Base-by-base conservation (phyloP, 37 sponge, comb jelly and placozoan genomes). In the Axinella damicornis region DNA sequence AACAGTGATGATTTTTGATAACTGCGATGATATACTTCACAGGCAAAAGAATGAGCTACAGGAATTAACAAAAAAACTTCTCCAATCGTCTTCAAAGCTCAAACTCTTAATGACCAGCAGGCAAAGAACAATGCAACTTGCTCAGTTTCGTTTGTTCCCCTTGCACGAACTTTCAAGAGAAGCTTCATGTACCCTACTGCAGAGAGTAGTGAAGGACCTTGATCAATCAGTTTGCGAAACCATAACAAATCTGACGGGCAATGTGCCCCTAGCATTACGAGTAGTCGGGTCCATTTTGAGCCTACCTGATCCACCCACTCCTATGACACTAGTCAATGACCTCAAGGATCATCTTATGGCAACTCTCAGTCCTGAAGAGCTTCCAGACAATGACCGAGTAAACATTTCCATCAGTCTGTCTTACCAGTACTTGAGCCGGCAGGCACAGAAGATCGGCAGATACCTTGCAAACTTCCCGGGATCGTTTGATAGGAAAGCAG, bases 201-300 rank as follows among this genome's bases (percentile, higher is more conserved):
- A 46, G 9, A 46, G 9, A 12, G 46, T 46, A 46, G 46, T 46
- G 46, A 46, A 46, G 9, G 46, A 46, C 9, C 46, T 46, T 46
- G 46, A 46, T 9, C 9, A 4, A 46, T 12, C 9, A 9, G 4
- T 46, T 46, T 46, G 46, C 9, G 41, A 61, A 60, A 4, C 20
- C 1, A 85, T 85, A 18, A 78, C 78, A 53, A 57, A 76, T 19
- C 27, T 69, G 18, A 76, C 76, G 56, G 85, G 77, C 53, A 76
- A 53, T 53, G 71, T 85, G 38, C 85, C 85, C 17, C 78, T 85
- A 18, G 85, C 85, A 68, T 71, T 85, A 2, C 66, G 69, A 18
- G 68, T 85, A 55, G 57, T 85, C n/a, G 85, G 78, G 35, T 72
- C 85, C 1, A 20, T 85, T 5, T 36, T 85, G 15, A 55, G 28